Conservation (phyloP, 2,797 vertebrate genomes). For the Arrhamphus sclerolepis region DNA sequence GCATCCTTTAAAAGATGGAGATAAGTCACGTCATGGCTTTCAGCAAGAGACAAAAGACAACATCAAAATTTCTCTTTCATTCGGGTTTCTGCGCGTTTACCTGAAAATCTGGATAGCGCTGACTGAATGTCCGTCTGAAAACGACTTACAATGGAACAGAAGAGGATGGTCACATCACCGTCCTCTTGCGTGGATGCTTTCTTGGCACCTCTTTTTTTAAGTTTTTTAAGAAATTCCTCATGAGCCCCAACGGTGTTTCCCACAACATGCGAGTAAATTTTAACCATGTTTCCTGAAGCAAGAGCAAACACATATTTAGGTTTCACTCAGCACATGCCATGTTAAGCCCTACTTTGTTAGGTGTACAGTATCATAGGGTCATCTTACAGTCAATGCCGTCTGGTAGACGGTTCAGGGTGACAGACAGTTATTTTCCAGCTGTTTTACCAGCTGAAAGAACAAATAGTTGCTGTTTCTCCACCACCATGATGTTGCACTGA, state of each 20-base stretch:
- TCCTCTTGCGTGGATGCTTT: fast-evolving
- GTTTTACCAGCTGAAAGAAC: no score
- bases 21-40: background rate
- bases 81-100: constrained; percentile 23
- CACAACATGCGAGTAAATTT: fast-evolving
- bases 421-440: no score
- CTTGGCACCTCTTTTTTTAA: background rate
- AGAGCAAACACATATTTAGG: background rate
- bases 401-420: no score
- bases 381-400: no score
- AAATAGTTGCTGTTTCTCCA: no score
- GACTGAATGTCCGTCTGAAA: constrained; percentile 35
- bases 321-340: background rate
- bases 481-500: no score
- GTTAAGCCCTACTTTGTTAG: no score
- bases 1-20: background rate
- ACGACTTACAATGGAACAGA: constrained; percentile 57
- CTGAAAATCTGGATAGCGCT: constrained; percentile 23
- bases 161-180: constrained; percentile 1
- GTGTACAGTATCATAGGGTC: no score
- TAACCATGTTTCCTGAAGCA: constrained; percentile 32
- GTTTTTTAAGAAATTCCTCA: background rate
- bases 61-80: background rate
- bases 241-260: constrained; percentile 22
- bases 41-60: background rate